Conservation (phyloP, 1,140 invertebrate species). For the Calephelis virginiensis region DNA sequence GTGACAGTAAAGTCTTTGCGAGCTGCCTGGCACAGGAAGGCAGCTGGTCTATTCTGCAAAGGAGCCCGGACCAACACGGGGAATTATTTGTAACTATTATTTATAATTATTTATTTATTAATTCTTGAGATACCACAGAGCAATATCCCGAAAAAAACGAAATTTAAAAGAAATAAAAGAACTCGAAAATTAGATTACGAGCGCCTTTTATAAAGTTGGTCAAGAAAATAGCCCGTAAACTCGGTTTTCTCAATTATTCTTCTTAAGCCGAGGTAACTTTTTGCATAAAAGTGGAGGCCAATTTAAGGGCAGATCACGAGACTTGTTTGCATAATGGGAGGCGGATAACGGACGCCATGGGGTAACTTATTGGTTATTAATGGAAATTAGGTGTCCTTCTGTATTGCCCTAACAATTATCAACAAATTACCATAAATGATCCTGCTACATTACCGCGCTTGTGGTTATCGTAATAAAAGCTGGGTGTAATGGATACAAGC, state of each 20-base stretch:
- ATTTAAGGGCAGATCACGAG: constrained; percentile 7
- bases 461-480: no score
- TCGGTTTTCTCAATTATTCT: neutral
- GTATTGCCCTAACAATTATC: neutral
- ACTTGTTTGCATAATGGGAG: constrained; percentile 8
- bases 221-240: neutral
- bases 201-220: neutral
- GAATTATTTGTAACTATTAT: no score
- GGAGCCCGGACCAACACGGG: no score
- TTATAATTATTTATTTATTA: no score
- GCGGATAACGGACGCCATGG: constrained; percentile 1
- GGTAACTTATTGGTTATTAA: constrained; percentile 5
- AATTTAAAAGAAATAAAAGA: no score
- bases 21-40: no score
- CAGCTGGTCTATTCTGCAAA: no score
- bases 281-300: constrained; percentile 2
- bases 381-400: constrained; percentile 1
- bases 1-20: no score
- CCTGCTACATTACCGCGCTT: neutral
- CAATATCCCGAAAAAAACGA: no score
- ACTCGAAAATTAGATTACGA: no score
- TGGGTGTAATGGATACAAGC: no score
- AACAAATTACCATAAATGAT: neutral
- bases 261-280: constrained; percentile 4
- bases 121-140: no score